Conservation (phyloP, 2,113 vertebrate genomes). For the Xenopus laevis region DNA sequence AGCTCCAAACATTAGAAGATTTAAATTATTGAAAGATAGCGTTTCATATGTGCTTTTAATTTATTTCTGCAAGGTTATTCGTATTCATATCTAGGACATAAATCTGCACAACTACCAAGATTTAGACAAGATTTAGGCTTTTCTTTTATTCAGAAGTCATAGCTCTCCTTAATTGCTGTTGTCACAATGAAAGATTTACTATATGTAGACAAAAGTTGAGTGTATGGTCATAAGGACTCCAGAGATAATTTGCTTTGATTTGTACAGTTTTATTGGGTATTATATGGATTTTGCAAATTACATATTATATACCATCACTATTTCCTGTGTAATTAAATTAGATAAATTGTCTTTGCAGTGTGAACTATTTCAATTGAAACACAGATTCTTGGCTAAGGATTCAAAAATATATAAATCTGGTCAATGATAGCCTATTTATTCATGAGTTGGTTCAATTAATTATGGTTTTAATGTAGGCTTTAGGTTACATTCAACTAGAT, state of each 20-base stretch:
- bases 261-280: too few species aligned
- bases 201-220: constrained; percentile 49
- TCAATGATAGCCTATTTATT: too few species aligned
- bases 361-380: constrained; percentile 58
- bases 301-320: constrained; percentile 50
- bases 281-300: not conserved
- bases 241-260: constrained; percentile 36
- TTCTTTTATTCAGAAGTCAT: constrained; percentile 38
- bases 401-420: constrained; percentile 41
- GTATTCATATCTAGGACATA: constrained; percentile 41
- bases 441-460: too few species aligned
- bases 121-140: constrained; percentile 20
- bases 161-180: constrained; percentile 50
- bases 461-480: too few species aligned
- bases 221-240: constrained; percentile 40
- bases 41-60: constrained; percentile 22
- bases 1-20: constrained; percentile 18
- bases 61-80: constrained; percentile 38
- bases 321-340: constrained; percentile 60
- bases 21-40: constrained; percentile 36
- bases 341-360: constrained; percentile 62
- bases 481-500: too few species aligned
- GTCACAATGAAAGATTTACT: constrained; percentile 44
- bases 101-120: constrained; percentile 17
- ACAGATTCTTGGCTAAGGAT: constrained; percentile 42